These are phyloP conservation scores for Xenopus borealis DNA, from an alignment of 2,113 vertebrate species.

Conservation along the genomic window DNA sequence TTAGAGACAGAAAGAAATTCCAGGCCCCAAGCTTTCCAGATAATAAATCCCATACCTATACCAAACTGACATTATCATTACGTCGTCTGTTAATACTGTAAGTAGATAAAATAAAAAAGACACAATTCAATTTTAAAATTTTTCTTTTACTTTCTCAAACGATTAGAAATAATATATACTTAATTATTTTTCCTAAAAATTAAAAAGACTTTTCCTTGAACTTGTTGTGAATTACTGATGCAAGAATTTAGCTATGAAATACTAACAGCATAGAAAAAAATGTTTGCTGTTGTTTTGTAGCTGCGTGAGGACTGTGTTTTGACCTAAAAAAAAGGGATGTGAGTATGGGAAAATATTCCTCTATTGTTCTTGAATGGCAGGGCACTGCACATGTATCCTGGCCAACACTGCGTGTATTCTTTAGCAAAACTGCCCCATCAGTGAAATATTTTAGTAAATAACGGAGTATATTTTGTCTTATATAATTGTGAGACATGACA, in stretches of 20 bases:
- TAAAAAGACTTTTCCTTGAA: not conserved
- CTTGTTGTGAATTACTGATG: conserved; percentile 31
- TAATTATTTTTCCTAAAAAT: conserved; percentile 5
- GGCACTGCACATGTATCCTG: conserved; percentile 29
- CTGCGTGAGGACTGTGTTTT: conserved; percentile 36
- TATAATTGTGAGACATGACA: no score
- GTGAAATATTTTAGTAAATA: not conserved
- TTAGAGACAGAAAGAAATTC: no score
- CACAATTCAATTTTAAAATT: no score
- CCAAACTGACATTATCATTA: no score
- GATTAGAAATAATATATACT: no score
- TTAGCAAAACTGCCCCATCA: conserved; percentile 17
- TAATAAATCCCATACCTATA: no score
- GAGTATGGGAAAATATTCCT: conserved; percentile 43
- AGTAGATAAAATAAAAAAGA: no score
- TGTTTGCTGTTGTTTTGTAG: conserved; percentile 40
- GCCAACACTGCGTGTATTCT: conserved; percentile 32
- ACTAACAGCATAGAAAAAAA: conserved; percentile 32
- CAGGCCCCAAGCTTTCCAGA: no score
- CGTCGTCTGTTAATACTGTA: no score
- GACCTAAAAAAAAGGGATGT: conserved; percentile 41
- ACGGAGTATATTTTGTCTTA: no score
- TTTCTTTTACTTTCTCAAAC: no score
- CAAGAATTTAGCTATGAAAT: conserved; percentile 36
- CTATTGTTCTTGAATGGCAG: conserved; percentile 39